These are phyloP conservation scores for Notospermus geniculatus DNA, from an alignment of 1,140 invertebrate genomes.

Conservation along the genomic window DNA sequence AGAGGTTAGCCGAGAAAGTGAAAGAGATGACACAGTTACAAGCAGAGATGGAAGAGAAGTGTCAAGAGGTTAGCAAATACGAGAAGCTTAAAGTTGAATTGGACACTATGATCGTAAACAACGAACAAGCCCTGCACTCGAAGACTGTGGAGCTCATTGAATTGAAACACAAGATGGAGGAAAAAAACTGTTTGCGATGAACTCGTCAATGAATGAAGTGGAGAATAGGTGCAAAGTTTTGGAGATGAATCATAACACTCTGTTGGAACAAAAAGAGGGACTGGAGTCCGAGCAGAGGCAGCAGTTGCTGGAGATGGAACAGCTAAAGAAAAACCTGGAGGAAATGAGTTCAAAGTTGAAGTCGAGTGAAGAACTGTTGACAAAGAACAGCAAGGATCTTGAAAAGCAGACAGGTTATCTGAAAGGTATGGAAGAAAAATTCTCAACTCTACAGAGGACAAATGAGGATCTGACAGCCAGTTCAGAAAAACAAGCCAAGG, in stretches of 20 bases:
- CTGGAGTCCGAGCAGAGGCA: too few relatives aligned
- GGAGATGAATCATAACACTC: too few relatives aligned
- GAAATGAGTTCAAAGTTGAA: too few relatives aligned
- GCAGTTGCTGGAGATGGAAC: too few relatives aligned
- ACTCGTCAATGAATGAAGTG: not conserved
- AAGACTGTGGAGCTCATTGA: not conserved
- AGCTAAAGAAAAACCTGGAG: too few relatives aligned
- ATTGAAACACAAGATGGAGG: not conserved
- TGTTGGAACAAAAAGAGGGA: too few relatives aligned
- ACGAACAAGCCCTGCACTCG: not conserved
- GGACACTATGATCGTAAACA: not conserved
- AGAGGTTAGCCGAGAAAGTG: not conserved
- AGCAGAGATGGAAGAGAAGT: not conserved
- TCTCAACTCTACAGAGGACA: not conserved
- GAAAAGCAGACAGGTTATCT: not conserved
- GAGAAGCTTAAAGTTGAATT: conserved; percentile 6
- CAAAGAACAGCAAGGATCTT: not conserved
- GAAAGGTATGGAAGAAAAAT: not conserved
- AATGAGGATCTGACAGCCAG: not conserved
- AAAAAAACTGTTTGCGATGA: conserved; percentile 1
- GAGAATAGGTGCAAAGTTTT: too few relatives aligned
- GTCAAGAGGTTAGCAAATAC: not conserved
- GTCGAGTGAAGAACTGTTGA: too few relatives aligned
- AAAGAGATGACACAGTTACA: not conserved
- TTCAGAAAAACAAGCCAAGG: conserved; percentile 1